Evolutionary conservation across 2,888 invertebrate genomes (phyloP).

Genomic region (Drosophila picticornis): DNA sequence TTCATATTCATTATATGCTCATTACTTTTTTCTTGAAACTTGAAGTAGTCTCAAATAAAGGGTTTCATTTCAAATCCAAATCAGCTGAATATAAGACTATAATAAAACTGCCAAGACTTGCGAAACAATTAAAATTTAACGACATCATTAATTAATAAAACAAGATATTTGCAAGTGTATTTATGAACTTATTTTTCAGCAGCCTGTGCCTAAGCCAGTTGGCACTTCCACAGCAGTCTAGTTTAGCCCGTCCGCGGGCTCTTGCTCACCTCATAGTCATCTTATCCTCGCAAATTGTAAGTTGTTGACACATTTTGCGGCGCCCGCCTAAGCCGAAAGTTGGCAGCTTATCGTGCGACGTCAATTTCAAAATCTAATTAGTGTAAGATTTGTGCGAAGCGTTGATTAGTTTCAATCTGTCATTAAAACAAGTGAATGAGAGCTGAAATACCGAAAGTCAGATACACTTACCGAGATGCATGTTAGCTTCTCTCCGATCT

Average conservation of each 20-base stretch:
- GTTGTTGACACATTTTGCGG: constrained; percentile 48
- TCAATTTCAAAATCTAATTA: constrained; percentile 69
- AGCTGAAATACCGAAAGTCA: constrained; percentile 14
- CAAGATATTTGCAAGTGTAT: constrained; percentile 3
- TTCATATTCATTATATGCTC: not conserved
- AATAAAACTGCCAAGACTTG: not conserved
- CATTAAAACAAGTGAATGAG: constrained; percentile 45
- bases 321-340: constrained; percentile 54
- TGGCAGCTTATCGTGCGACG: constrained; percentile 46
- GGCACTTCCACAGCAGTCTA: not conserved
- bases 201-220: too few species aligned
- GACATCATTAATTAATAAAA: not conserved
- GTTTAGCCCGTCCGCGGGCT: not conserved
- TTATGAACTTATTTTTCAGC: constrained; percentile 7
- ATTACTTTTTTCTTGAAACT: not conserved
- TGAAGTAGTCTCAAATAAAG: not conserved
- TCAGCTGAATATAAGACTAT: not conserved
- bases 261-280: not conserved
- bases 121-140: not conserved
- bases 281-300: not conserved
- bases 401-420: constrained; percentile 61
- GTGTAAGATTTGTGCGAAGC: constrained; percentile 66
- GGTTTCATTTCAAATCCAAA: not conserved
- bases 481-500: constrained; percentile 19
- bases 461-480: constrained; percentile 11